A percentile compares a stretch with the other conserved stretches of the same genome.
Evolutionary conservation across 2,113 vertebrate genomes (phyloP).

Genomic region (Eubucco bourcierii): DNA sequence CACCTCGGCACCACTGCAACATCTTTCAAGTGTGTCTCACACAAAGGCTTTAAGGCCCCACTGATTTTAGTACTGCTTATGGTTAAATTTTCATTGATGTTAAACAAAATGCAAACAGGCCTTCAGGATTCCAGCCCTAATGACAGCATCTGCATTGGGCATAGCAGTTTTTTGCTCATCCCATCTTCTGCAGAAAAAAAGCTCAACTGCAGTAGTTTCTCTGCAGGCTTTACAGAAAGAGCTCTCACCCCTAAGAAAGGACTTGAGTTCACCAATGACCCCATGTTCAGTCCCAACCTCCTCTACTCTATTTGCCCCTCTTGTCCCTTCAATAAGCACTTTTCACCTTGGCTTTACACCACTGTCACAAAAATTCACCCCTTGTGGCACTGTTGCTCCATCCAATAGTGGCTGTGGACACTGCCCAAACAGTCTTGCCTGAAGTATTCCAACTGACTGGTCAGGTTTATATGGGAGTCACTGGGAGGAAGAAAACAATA

Average conservation of each 20-base stretch:
- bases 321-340: background rate
- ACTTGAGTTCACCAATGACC: background rate
- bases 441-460: background rate
- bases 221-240: background rate
- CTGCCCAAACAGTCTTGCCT: background rate
- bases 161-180: background rate
- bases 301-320: background rate
- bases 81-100: constrained; percentile 21
- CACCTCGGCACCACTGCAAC: constrained; percentile 12
- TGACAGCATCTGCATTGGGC: background rate
- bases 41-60: constrained; percentile 23
- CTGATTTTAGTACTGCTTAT: background rate
- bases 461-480: background rate
- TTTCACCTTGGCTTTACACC: background rate
- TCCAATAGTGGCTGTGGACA: background rate
- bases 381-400: background rate
- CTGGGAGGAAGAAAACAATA: constrained; percentile 63
- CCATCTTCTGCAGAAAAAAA: background rate
- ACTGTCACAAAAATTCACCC: background rate
- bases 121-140: background rate
- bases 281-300: background rate
- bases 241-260: background rate
- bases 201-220: background rate
- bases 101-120: background rate
- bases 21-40: constrained; percentile 8